phyloP scores from a whole-genome alignment of 2,888 invertebrate genomes.

The Nephrotoma appendiculata region DNA sequence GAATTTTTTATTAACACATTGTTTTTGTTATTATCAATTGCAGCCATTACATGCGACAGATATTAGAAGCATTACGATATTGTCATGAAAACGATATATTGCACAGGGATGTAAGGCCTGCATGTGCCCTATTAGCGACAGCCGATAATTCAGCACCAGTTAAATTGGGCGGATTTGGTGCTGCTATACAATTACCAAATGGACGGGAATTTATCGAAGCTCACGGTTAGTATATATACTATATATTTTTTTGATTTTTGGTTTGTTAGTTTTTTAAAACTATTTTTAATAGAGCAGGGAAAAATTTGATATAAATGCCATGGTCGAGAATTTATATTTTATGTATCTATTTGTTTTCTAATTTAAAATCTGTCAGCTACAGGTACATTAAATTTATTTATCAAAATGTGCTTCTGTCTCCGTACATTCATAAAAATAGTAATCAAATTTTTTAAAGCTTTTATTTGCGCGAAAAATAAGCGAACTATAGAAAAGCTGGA shows the following conservation, averaged over 20 bases:
- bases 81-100: conserved; percentile 97
- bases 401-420: background rate
- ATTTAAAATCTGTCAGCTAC: background rate
- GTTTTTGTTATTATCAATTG: conserved; percentile 19
- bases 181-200: conserved; percentile 84
- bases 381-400: background rate
- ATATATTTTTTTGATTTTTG: background rate
- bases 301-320: no score
- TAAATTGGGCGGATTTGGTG: conserved; percentile 94
- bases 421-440: background rate
- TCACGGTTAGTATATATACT: conserved; percentile 31
- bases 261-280: background rate
- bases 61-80: conserved; percentile 90
- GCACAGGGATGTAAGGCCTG: conserved; percentile 94
- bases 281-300: no score
- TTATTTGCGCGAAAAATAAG: background rate
- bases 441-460: background rate
- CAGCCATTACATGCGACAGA: conserved; percentile 98
- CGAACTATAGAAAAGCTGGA: background rate
- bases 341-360: background rate
- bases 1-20: background rate
- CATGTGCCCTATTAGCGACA: conserved; percentile 89
- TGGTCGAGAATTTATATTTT: no score
- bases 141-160: conserved; percentile 97
- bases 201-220: conserved; percentile 49